Evolutionary conservation across 2,888 invertebrate species (phyloP).

Genomic region (Tenodera sinensis): DNA sequence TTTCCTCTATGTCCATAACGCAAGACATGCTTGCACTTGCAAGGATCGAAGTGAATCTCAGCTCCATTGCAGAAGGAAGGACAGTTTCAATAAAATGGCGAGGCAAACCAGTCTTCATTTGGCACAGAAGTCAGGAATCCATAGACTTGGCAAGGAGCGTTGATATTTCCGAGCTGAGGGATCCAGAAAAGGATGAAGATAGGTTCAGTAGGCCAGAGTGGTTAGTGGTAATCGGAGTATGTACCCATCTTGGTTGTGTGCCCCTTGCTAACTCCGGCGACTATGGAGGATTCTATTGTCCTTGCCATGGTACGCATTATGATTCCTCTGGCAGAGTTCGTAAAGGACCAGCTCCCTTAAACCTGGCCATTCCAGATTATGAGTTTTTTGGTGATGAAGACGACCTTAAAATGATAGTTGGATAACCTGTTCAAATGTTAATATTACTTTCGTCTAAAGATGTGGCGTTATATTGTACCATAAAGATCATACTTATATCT

Average conservation of each 20-base stretch:
- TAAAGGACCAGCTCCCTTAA: slow-evolving; percentile 56
- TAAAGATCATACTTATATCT: no score
- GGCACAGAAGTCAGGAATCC: slow-evolving; percentile 61
- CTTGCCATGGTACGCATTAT: slow-evolving; percentile 81
- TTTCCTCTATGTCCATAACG: slow-evolving; percentile 60
- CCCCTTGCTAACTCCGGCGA: slow-evolving; percentile 69
- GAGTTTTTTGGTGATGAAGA: slow-evolving; percentile 48
- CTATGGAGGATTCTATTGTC: slow-evolving; percentile 76
- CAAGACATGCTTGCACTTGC: slow-evolving; percentile 74
- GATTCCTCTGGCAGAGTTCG: slow-evolving; percentile 71
- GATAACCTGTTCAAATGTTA: neutral
- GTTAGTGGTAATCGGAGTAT: slow-evolving; percentile 75
- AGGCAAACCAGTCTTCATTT: slow-evolving; percentile 77
- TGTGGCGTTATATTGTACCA: no score
- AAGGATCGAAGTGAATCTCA: slow-evolving; percentile 70
- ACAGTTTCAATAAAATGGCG: slow-evolving; percentile 71
- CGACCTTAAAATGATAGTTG: neutral
- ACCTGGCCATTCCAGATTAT: slow-evolving; percentile 12
- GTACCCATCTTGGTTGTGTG: slow-evolving; percentile 80
- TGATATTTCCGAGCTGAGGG: slow-evolving; percentile 58
- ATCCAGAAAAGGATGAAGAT: slow-evolving; percentile 67
- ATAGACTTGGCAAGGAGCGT: slow-evolving; percentile 60
- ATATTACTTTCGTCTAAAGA: no score
- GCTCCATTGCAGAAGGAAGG: slow-evolving; percentile 63
- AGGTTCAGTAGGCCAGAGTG: slow-evolving; percentile 66